These are phyloP conservation scores for Gallinago undulata DNA, from an alignment of 2,113 vertebrate species.

Conservation along the genomic window DNA sequence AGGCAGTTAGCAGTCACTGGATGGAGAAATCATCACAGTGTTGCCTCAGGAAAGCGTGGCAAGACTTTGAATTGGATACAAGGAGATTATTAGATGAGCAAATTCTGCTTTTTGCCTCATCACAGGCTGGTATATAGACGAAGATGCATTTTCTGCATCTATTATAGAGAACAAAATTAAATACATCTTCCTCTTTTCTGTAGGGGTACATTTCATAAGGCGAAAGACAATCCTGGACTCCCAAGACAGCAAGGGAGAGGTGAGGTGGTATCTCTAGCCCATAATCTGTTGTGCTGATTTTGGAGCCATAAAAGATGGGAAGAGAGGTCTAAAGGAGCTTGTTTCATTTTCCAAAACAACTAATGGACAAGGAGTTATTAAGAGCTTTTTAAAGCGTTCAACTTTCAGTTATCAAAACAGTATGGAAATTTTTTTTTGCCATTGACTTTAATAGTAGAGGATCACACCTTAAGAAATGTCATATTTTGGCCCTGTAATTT, in stretches of 20 bases:
- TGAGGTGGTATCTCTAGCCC: background rate
- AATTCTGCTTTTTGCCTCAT: constrained; percentile 6
- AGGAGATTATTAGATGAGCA: background rate
- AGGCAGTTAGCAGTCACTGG: constrained; percentile 30
- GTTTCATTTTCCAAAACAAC: constrained; percentile 26
- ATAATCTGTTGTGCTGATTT: background rate
- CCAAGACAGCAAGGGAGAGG: background rate
- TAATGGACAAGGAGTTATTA: background rate
- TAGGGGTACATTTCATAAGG: background rate
- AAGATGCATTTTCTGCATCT: background rate
- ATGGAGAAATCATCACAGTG: background rate
- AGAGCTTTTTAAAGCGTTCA: background rate
- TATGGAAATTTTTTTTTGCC: background rate
- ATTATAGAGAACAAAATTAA: background rate
- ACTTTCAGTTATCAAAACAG: background rate
- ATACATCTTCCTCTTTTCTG: background rate
- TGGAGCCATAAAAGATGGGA: background rate
- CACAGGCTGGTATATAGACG: background rate
- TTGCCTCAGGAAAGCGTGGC: background rate
- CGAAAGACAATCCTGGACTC: background rate
- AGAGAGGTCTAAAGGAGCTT: background rate
- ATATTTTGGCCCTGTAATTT: background rate
- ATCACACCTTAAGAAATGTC: background rate
- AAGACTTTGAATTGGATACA: constrained; percentile 5
- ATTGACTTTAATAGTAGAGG: background rate